A percentile compares a stretch with the other conserved stretches of the same genome.
Evolutionary conservation across 2,888 invertebrate genomes (phyloP).

Genomic region (Holacanthella duospinosa): DNA sequence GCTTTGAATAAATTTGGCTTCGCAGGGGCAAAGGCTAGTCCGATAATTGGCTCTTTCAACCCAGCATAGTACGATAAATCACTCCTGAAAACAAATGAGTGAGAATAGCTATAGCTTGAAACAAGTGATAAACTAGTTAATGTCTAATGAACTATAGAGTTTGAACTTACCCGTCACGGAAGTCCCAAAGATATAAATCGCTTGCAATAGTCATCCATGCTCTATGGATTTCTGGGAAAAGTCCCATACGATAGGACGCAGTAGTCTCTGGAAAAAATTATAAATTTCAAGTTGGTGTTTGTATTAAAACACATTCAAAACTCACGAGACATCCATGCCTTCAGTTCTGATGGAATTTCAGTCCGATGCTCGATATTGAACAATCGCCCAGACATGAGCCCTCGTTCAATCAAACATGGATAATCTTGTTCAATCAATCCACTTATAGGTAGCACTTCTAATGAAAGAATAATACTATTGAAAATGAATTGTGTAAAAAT

Average conservation of each 20-base stretch:
- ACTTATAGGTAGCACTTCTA: constrained; percentile 52
- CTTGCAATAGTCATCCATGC: constrained; percentile 97
- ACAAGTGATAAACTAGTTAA: neutral
- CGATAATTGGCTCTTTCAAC: constrained; percentile 82
- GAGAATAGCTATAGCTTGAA: neutral
- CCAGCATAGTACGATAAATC: constrained; percentile 97
- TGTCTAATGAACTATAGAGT: neutral
- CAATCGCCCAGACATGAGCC: constrained; percentile 61
- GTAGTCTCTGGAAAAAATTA: constrained; percentile 18
- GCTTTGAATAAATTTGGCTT: constrained; percentile 78
- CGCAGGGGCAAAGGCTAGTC: constrained; percentile 77
- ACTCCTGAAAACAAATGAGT: constrained; percentile 47
- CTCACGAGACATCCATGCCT: constrained; percentile 92
- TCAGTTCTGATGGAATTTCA: constrained; percentile 81
- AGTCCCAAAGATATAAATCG: constrained; percentile 96
- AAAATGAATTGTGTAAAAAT: neutral
- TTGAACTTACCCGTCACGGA: constrained; percentile 64
- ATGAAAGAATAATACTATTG: constrained; percentile 1
- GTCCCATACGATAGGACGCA: constrained; percentile 70
- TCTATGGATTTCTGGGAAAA: constrained; percentile 89
- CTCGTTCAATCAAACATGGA: constrained; percentile 59
- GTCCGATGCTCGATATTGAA: constrained; percentile 70
- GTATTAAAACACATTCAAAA: constrained; percentile 37
- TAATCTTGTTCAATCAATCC: constrained; percentile 86
- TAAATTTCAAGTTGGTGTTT: neutral